phyloP scores from a whole-genome alignment of 2,113 vertebrate genomes.

The Struthio camelus region DNA sequence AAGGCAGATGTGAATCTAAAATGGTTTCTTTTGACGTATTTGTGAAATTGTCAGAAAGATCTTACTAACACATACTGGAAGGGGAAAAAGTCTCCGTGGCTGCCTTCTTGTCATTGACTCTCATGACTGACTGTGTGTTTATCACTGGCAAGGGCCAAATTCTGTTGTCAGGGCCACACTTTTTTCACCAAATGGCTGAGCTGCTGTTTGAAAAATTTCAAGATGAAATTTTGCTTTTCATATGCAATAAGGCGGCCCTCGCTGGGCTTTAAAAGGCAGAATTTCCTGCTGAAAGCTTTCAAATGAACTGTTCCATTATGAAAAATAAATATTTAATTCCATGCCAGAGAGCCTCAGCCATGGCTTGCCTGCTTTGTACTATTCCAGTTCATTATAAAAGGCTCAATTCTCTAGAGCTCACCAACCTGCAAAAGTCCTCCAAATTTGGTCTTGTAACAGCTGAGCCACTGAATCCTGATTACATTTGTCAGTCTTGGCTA shows the following conservation, averaged over 20 bases:
- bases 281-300: slow-evolving; percentile 58
- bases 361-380: slow-evolving; percentile 51
- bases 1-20: slow-evolving; percentile 8
- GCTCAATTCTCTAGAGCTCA: slow-evolving; percentile 63
- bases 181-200: neutral
- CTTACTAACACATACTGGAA: neutral
- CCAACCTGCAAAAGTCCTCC: slow-evolving; percentile 58
- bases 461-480: slow-evolving; percentile 63
- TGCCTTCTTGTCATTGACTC: neutral
- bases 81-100: neutral
- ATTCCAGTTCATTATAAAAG: slow-evolving; percentile 52
- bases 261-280: slow-evolving; percentile 28
- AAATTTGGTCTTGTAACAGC: slow-evolving; percentile 53
- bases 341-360: slow-evolving; percentile 33
- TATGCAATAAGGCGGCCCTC: slow-evolving; percentile 4
- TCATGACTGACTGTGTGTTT: neutral
- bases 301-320: slow-evolving; percentile 53
- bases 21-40: neutral
- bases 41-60: neutral
- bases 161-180: neutral
- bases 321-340: slow-evolving; percentile 69
- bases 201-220: neutral
- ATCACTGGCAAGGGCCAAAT: neutral
- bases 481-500: slow-evolving; percentile 55
- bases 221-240: neutral